These are phyloP conservation scores for Microplitis demolitor DNA, from an alignment of 1,140 invertebrate species.

Conservation along the genomic window DNA sequence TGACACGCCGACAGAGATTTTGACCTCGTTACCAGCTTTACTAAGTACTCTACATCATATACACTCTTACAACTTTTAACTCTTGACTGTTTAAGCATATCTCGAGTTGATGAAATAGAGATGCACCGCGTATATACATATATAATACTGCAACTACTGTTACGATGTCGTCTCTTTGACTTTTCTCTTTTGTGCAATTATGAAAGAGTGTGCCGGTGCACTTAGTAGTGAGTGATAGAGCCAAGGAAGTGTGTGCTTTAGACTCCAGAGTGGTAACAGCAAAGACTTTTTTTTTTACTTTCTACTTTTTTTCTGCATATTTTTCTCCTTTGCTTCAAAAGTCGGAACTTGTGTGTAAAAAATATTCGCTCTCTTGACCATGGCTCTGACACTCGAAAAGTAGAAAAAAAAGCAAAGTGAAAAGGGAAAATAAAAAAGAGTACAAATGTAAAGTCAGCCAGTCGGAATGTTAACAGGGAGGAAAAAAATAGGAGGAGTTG, in stretches of 20 bases:
- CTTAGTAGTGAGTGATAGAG: neutral
- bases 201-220: neutral
- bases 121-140: neutral
- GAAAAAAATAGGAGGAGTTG: neutral
- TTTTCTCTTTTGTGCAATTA: conserved; percentile 26
- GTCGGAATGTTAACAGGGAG: neutral
- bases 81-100: neutral
- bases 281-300: neutral
- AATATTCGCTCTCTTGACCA: neutral
- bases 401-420: neutral
- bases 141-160: too few relatives aligned
- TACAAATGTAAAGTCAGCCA: neutral
- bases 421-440: neutral
- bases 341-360: neutral
- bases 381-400: neutral
- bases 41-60: neutral
- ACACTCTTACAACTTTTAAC: neutral
- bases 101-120: neutral
- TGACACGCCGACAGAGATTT: neutral
- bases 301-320: neutral
- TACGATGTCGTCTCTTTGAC: conserved; percentile 13
- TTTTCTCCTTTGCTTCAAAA: neutral
- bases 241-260: neutral
- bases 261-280: neutral
- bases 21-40: conserved; percentile 23